A percentile compares a stretch with the other conserved stretches of the same genome.
Conservation (phyloP, 2,888 invertebrate species). For the Phorcus lineatus region DNA sequence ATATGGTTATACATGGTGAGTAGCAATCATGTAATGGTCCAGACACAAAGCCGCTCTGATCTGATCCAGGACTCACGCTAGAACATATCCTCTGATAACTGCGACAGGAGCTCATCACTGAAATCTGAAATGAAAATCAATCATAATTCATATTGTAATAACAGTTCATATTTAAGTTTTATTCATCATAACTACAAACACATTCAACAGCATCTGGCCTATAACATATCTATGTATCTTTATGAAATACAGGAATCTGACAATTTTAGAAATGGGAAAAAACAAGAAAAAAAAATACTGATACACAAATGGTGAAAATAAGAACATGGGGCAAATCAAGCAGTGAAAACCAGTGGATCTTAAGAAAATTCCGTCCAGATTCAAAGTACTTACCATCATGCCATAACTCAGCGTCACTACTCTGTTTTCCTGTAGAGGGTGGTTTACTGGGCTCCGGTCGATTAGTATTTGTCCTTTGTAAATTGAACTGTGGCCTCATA, state of each 20-base stretch:
- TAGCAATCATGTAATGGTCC: not conserved
- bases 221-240: no score
- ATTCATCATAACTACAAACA: no score
- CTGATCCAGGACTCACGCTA: not conserved
- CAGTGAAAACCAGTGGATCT: not conserved
- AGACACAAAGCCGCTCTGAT: not conserved
- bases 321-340: no score
- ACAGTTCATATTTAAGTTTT: no score
- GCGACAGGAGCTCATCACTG: slow-evolving; percentile 33
- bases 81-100: slow-evolving; percentile 32
- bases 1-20: no score
- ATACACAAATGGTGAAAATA: no score
- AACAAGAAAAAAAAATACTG: no score
- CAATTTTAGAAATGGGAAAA: no score
- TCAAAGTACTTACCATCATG: not conserved
- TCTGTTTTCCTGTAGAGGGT: not conserved
- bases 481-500: no score
- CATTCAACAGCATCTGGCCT: no score
- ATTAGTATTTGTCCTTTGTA: not conserved
- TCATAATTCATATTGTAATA: not conserved
- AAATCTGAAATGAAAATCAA: slow-evolving; percentile 30
- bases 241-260: no score
- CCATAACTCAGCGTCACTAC: not conserved
- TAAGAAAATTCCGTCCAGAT: not conserved
- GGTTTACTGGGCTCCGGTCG: not conserved